Evolutionary conservation across 2,797 vertebrate species (phyloP).

Genomic region (Tapera naevia): DNA sequence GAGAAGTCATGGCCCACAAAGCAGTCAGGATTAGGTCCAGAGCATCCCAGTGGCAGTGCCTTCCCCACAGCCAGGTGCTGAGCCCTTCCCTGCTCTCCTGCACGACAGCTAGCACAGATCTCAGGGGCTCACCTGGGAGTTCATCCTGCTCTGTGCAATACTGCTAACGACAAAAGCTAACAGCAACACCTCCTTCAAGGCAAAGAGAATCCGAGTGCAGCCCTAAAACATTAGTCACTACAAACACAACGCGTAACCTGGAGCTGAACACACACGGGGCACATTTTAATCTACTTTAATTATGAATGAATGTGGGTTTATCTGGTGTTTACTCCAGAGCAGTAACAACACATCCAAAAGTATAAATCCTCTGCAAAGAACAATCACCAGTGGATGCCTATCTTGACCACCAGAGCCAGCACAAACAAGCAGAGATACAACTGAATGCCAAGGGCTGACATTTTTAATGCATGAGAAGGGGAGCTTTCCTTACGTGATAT

Average conservation of each 20-base stretch:
- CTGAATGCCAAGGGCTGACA: neutral
- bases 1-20: neutral
- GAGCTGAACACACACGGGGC: neutral
- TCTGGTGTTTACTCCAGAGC: neutral
- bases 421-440: neutral
- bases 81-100: neutral
- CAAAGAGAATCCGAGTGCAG: neutral
- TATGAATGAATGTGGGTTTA: neutral
- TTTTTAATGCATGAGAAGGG: neutral
- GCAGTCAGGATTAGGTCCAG: neutral
- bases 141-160: neutral
- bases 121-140: neutral
- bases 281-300: neutral
- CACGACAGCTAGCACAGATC: neutral
- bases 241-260: fast-evolving
- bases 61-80: neutral
- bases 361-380: neutral
- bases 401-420: neutral
- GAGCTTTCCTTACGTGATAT: neutral
- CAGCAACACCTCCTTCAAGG: neutral
- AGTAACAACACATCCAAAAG: neutral
- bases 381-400: neutral
- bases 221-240: neutral
- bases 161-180: neutral
- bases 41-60: fast-evolving